A percentile compares a stretch with the other conserved stretches of the same genome.
phyloP scores from a whole-genome alignment of 2,113 vertebrate species.

The Athene cunicularia region DNA sequence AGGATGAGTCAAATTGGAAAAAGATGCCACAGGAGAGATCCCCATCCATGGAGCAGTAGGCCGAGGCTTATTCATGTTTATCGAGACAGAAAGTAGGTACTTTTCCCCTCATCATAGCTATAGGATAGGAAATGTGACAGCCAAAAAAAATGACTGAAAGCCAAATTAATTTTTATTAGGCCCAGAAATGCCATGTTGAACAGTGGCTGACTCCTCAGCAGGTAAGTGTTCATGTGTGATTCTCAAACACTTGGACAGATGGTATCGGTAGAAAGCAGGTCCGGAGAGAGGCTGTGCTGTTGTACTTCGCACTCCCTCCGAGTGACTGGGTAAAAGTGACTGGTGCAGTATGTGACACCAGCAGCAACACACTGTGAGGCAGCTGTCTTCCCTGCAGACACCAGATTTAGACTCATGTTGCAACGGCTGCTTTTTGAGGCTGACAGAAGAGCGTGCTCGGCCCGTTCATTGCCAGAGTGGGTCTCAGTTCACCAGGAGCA shows the following conservation, averaged over 20 bases:
- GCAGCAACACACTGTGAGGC: not conserved
- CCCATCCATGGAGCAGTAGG: not conserved
- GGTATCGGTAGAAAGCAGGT: not conserved
- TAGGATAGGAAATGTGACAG: not conserved
- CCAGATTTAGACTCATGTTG: not conserved
- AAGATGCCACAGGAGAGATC: not conserved
- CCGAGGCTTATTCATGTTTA: not conserved
- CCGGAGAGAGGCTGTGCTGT: not conserved
- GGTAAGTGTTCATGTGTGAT: accelerated
- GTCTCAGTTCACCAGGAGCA: not conserved
- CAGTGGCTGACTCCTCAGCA: not conserved
- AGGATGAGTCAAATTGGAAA: not conserved
- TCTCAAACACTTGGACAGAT: not conserved
- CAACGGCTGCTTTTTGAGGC: not conserved
- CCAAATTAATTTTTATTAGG: not conserved
- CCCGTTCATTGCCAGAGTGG: not conserved
- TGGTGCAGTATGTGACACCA: not conserved
- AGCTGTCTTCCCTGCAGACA: not conserved
- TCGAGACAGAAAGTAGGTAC: not conserved
- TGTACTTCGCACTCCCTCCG: not conserved
- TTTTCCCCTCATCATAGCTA: not conserved
- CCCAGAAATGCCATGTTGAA: not conserved
- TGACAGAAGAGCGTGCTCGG: accelerated
- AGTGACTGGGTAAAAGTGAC: not conserved
- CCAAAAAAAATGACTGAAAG: not conserved